Evolutionary conservation across 2,113 vertebrate genomes (phyloP).

Genomic region (Alexandromys fortis): DNA sequence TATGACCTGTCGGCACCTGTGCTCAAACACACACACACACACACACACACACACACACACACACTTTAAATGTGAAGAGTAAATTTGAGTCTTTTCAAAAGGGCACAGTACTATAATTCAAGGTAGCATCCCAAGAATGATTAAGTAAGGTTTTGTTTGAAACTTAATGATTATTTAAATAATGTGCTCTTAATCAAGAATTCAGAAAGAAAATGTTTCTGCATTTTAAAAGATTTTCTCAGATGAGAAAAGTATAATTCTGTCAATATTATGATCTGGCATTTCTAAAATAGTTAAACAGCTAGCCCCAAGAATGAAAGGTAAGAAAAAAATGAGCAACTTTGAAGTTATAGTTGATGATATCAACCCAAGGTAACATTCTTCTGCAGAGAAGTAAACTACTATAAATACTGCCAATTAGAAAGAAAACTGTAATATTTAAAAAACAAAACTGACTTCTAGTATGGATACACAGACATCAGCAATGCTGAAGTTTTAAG

Average conservation of each 20-base stretch:
- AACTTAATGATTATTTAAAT: slow-evolving; percentile 32
- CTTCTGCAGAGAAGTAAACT: not conserved
- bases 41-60: not conserved
- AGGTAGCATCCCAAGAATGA: not conserved
- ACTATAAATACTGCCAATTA: not conserved
- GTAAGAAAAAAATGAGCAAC: slow-evolving; percentile 6
- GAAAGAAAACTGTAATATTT: slow-evolving; percentile 16
- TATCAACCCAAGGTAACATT: not conserved
- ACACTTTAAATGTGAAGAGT: not conserved
- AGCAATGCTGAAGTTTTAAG: not conserved
- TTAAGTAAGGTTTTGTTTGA: not conserved
- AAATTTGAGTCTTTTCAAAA: not conserved
- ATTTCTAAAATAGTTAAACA: slow-evolving; percentile 34
- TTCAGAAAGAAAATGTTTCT: not conserved
- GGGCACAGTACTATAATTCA: not conserved
- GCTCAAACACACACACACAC: not conserved
- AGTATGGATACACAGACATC: not conserved
- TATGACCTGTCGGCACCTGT: not conserved
- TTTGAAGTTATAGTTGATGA: not conserved
- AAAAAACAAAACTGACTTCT: not conserved
- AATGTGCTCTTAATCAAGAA: not conserved
- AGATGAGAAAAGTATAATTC: slow-evolving; percentile 5
- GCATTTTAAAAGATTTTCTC: slow-evolving; percentile 5
- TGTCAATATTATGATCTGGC: not conserved
- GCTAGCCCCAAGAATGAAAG: not conserved